A percentile compares a stretch with the other conserved stretches of the same genome.
Evolutionary conservation across 2,113 vertebrate genomes (phyloP).

Genomic region (Lipophrys pholis): DNA sequence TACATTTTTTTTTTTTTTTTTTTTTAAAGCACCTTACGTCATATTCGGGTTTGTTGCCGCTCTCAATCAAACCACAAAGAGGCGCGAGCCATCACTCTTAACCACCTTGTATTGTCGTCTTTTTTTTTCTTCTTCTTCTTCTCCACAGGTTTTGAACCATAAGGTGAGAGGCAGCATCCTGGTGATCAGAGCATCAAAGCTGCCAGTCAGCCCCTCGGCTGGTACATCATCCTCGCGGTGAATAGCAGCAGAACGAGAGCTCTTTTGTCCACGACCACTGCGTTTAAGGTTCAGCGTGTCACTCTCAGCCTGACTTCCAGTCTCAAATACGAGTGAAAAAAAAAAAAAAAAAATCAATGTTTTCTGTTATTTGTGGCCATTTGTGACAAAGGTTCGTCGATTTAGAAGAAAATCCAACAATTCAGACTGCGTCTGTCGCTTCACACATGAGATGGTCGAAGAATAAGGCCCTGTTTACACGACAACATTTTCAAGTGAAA

Average conservation of each 20-base stretch:
- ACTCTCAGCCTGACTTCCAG: not conserved
- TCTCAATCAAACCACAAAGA: slow-evolving; percentile 73
- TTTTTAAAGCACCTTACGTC: slow-evolving; percentile 66
- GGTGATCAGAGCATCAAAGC: slow-evolving; percentile 79
- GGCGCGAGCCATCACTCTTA: slow-evolving; percentile 62
- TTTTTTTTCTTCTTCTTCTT: slow-evolving; percentile 7
- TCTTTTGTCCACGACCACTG: slow-evolving; percentile 42
- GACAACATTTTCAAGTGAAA: too few relatives aligned
- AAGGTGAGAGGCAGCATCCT: slow-evolving; percentile 63
- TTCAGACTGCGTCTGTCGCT: too few relatives aligned
- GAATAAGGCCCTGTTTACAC: too few relatives aligned
- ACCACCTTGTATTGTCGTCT: slow-evolving; percentile 39
- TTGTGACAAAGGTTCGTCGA: too few relatives aligned
- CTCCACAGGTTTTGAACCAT: slow-evolving; percentile 56
- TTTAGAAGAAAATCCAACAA: too few relatives aligned
- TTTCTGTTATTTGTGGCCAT: too few relatives aligned
- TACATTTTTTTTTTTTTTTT: slow-evolving; percentile 74
- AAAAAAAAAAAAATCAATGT: too few relatives aligned
- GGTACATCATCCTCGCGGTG: slow-evolving; percentile 39
- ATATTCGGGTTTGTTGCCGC: slow-evolving; percentile 69
- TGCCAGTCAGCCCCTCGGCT: slow-evolving; percentile 79
- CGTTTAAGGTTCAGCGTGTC: slow-evolving; percentile 28
- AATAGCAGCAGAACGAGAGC: slow-evolving; percentile 31
- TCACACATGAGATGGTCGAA: too few relatives aligned
- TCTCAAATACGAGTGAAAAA: too few relatives aligned